Evolutionary conservation across 2,888 invertebrate species (phyloP), one percentile per base, ranked within the genome.

Genomic region (Lasioglossum marginatum): DNA sequence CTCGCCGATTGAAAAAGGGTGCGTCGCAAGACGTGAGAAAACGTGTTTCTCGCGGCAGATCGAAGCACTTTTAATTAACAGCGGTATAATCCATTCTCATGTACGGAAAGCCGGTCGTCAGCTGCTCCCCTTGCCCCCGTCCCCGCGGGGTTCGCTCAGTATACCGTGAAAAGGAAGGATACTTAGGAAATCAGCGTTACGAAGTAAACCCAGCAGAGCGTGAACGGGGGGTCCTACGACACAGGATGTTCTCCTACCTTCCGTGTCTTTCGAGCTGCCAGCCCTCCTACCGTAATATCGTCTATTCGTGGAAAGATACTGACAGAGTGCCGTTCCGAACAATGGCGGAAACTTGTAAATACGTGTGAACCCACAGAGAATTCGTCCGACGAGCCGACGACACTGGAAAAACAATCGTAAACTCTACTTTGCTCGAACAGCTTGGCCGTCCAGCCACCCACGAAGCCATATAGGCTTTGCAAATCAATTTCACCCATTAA

Each of bases 121-220:
- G 19, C 63, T 68, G 57, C 45, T 57, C 45, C 37, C 45, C 77
- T 80, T 63, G 60, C 52, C 80, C 57, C 45, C 71, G 37, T 66
- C 68, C 68, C 60, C 68, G 48, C 78, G 76, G 78, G 76, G 71
- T 45, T 19, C 72, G 82, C 27, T 78, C 86, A 72, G 85, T 74
- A 86, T 76, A 91, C 81, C 91, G 83, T 92, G 88, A 83, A 86
- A 84, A 83, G 81, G 85, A 91, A 91, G 91, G 88, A 92, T 92
- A 90, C 92, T 93, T 92, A 93, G 92, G 92, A 93, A 94, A 93
- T 93, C 93, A 93, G 91, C 92, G 92, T 93, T 92, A 94, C 93
- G 92, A 89, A 92, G 93, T 93, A 90, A 93, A 93, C 81, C 87
- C 93, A 91, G 79, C 92, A 85, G 91, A 93, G 93, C 94, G 89